Percentiles rank a stretch among this genome's conserved stretches.
phyloP scores from a whole-genome alignment of 1,140 invertebrate genomes.

The Radopholus similis region DNA sequence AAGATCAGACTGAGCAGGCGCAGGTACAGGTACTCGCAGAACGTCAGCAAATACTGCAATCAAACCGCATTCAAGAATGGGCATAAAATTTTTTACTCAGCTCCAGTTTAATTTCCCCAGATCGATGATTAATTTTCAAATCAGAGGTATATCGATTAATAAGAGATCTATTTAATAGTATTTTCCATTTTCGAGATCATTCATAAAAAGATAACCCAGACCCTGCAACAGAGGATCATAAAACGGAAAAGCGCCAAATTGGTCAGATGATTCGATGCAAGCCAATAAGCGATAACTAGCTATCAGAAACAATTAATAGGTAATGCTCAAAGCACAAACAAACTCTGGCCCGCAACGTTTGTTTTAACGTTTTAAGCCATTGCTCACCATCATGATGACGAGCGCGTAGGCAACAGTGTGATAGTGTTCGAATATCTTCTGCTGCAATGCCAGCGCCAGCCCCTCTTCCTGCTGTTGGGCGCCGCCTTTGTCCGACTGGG shows the following conservation, averaged over 20 bases:
- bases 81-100: background rate
- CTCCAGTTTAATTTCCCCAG: too few species aligned
- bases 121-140: background rate
- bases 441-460: slow-evolving; percentile 22
- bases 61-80: background rate
- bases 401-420: slow-evolving; percentile 37
- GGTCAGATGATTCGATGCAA: too few species aligned
- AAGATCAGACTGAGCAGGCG: slow-evolving; percentile 40
- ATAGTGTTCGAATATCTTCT: slow-evolving; percentile 42
- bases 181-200: too few species aligned
- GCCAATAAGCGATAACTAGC: too few species aligned
- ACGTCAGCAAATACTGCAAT: slow-evolving; percentile 44
- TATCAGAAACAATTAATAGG: too few species aligned
- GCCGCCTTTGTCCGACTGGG: background rate
- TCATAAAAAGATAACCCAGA: too few species aligned
- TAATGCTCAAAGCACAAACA: too few species aligned
- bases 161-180: background rate
- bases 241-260: too few species aligned
- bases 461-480: slow-evolving; percentile 12
- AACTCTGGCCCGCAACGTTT: background rate
- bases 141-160: background rate
- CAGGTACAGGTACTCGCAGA: slow-evolving; percentile 36
- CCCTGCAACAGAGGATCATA: too few species aligned
- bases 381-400: slow-evolving; percentile 37
- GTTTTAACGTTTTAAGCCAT: background rate